phyloP scores from a whole-genome alignment of 2,888 invertebrate species.

The Amphimallon solstitiale region DNA sequence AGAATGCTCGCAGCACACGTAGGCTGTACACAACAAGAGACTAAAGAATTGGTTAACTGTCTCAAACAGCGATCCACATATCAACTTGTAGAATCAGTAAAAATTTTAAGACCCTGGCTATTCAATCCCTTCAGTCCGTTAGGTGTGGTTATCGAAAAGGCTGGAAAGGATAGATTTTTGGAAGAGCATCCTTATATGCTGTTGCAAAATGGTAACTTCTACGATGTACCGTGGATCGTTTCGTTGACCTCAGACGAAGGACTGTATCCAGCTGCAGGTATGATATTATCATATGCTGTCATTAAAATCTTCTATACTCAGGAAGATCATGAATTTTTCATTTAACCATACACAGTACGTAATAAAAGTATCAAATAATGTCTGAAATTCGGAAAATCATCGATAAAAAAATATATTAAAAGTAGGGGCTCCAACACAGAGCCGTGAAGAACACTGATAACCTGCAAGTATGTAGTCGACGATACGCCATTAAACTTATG shows the following conservation, averaged over 20 bases:
- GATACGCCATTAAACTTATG: too few relatives aligned
- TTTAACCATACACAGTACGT: too few relatives aligned
- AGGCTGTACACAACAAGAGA: constrained; percentile 68
- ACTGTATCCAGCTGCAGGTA: constrained; percentile 74
- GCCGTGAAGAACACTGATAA: too few relatives aligned
- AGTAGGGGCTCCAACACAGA: too few relatives aligned
- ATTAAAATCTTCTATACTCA: too few relatives aligned
- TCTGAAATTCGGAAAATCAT: too few relatives aligned
- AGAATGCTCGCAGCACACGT: constrained; percentile 67
- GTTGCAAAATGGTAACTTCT: constrained; percentile 67
- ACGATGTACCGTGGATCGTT: constrained; percentile 73
- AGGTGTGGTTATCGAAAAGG: constrained; percentile 72
- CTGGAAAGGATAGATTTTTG: constrained; percentile 63
- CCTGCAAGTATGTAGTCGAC: too few relatives aligned
- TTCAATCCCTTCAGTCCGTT: constrained; percentile 72
- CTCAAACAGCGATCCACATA: constrained; percentile 69
- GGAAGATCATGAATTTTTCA: too few relatives aligned
- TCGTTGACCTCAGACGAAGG: constrained; percentile 75
- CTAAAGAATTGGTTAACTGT: constrained; percentile 69
- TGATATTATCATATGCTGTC: too few relatives aligned
- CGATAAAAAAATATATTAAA: too few relatives aligned
- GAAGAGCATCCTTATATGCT: constrained; percentile 70
- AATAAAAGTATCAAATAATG: too few relatives aligned
- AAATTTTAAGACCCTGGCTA: constrained; percentile 35
- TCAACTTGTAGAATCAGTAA: constrained; percentile 66